Percentiles rank a stretch among this genome's conserved stretches.
These are phyloP conservation scores for Eilema caniola DNA, from an alignment of 2,888 invertebrate species.

Conservation along the genomic window DNA sequence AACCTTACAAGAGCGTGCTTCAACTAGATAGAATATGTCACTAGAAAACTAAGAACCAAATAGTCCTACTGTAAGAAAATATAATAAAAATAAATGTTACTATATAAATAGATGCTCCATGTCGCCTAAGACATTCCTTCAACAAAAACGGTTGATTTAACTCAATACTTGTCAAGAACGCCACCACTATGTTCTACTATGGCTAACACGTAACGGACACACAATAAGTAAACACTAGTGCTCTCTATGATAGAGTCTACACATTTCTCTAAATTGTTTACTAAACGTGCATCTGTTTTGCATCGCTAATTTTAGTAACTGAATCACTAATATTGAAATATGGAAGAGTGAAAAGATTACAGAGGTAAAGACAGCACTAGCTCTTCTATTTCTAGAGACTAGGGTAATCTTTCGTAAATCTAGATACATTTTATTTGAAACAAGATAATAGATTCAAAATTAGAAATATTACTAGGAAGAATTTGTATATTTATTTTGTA, in stretches of 20 bases:
- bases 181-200: conserved; percentile 63
- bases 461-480: conserved; percentile 35
- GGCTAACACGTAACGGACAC: conserved; percentile 73
- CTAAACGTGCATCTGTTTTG: conserved; percentile 80
- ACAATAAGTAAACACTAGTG: conserved; percentile 75
- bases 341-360: conserved; percentile 84
- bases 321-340: conserved; percentile 75
- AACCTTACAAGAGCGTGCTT: conserved; percentile 46
- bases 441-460: conserved; percentile 40
- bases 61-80: conserved; percentile 47
- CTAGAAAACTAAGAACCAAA: conserved; percentile 49
- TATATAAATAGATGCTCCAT: conserved; percentile 72
- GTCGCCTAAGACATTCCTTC: conserved; percentile 80
- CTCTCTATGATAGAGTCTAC: conserved; percentile 71
- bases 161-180: conserved; percentile 56
- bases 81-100: conserved; percentile 54
- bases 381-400: conserved; percentile 72
- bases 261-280: conserved; percentile 69
- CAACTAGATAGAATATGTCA: conserved; percentile 51
- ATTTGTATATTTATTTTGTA: conserved; percentile 56
- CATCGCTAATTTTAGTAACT: conserved; percentile 55
- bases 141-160: conserved; percentile 59
- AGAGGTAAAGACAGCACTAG: conserved; percentile 72
- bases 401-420: conserved; percentile 44
- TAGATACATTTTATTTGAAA: conserved; percentile 38